Percentiles rank a stretch among this genome's conserved stretches.
Evolutionary conservation across 2,888 invertebrate species (phyloP).

Genomic region (Andrena bucephala): DNA sequence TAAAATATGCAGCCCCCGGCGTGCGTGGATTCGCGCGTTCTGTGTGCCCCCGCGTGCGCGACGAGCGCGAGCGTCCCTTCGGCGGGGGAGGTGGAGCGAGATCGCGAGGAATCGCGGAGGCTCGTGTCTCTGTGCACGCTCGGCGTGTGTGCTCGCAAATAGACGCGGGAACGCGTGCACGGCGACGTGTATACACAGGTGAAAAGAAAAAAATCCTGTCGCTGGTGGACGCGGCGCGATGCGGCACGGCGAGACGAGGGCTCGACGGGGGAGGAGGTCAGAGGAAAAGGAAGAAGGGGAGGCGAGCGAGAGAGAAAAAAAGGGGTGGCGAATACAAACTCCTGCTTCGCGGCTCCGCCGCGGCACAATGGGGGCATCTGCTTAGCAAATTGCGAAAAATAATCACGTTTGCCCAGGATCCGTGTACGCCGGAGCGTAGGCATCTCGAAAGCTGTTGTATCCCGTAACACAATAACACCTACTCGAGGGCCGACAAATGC

Average conservation of each 20-base stretch:
- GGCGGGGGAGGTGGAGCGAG: not conserved
- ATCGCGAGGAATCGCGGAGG: slow-evolving; percentile 16
- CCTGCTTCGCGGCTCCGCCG: slow-evolving; percentile 43
- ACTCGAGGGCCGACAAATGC: slow-evolving; percentile 62
- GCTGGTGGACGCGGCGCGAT: slow-evolving; percentile 43
- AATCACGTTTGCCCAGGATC: slow-evolving; percentile 80
- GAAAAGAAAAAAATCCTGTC: slow-evolving; percentile 57
- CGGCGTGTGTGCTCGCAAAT: slow-evolving; percentile 50
- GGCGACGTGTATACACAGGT: slow-evolving; percentile 50
- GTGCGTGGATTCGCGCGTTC: slow-evolving; percentile 58
- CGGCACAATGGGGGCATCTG: slow-evolving; percentile 78
- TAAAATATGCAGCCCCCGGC: slow-evolving; percentile 79
- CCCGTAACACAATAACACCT: slow-evolving; percentile 74
- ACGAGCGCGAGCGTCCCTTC: slow-evolving; percentile 16
- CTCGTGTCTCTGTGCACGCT: not conserved
- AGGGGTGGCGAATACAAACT: slow-evolving; percentile 60
- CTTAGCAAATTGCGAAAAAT: slow-evolving; percentile 83
- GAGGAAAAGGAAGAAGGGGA: slow-evolving; percentile 46
- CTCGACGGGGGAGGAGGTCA: slow-evolving; percentile 34
- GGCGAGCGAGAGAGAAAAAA: slow-evolving; percentile 27
- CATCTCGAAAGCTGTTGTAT: slow-evolving; percentile 63
- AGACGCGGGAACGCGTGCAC: slow-evolving; percentile 57
- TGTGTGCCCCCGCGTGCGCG: slow-evolving; percentile 30
- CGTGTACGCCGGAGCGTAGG: slow-evolving; percentile 43
- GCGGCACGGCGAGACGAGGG: slow-evolving; percentile 22